Conservation (phyloP, 2,888 invertebrate genomes). For the Drosophila percnosoma region DNA sequence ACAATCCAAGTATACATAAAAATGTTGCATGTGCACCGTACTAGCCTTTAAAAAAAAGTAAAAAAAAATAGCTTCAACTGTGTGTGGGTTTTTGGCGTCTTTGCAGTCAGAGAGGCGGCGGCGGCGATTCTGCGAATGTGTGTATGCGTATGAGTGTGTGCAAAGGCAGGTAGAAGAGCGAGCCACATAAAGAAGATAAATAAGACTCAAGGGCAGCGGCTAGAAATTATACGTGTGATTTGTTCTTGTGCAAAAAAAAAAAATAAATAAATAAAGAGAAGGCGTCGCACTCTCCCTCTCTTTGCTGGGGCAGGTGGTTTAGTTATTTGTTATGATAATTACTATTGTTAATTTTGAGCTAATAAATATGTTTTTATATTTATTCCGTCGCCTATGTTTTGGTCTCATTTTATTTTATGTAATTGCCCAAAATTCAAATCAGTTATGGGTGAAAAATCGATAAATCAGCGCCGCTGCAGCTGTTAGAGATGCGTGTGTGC, state of each 20-base stretch:
- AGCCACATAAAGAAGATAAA: conserved; percentile 40
- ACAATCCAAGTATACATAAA: conserved; percentile 53
- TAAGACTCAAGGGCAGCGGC: conserved; percentile 74
- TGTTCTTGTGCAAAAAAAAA: conserved; percentile 50
- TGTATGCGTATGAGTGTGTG: conserved; percentile 26
- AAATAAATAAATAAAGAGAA: conserved; percentile 22
- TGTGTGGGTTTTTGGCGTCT: conserved; percentile 65
- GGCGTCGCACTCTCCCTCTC: background rate
- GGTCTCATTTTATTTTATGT: conserved; percentile 49
- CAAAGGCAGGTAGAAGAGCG: conserved; percentile 65
- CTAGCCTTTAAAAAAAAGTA: conserved; percentile 26
- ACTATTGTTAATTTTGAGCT: conserved; percentile 49
- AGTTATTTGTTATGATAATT: conserved; percentile 25
- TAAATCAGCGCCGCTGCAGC: conserved; percentile 77
- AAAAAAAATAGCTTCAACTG: conserved; percentile 14
- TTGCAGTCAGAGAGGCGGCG: conserved; percentile 56
- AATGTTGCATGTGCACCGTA: conserved; percentile 39
- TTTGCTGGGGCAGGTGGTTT: conserved; percentile 50
- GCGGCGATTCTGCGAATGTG: conserved; percentile 28
- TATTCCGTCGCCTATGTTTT: background rate
- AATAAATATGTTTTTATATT: conserved; percentile 3
- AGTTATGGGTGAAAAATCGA: conserved; percentile 67
- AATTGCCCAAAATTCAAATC: conserved; percentile 56
- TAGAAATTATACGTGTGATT: conserved; percentile 61
- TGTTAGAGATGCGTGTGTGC: conserved; percentile 65